Percentiles rank a stretch among this genome's conserved stretches.
Conservation (phyloP, 2,888 invertebrate genomes). For the Unio delphinus region DNA sequence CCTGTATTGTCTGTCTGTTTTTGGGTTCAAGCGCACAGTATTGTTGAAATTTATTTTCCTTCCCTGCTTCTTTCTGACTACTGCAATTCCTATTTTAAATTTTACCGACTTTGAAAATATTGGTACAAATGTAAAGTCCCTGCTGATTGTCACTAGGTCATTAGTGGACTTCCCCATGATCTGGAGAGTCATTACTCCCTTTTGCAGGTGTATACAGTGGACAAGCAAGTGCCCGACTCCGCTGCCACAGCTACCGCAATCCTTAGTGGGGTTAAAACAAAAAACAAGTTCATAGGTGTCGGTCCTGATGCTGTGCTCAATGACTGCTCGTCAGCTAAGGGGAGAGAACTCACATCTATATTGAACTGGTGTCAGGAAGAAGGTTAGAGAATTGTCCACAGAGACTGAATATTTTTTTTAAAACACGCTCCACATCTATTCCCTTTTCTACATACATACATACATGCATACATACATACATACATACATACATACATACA, state of each 20-base stretch:
- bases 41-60: too few species aligned
- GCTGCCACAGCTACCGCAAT: conserved; percentile 90
- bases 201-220: conserved; percentile 85
- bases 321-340: conserved; percentile 75
- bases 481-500: too few species aligned
- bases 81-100: too few species aligned
- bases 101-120: too few species aligned
- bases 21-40: too few species aligned
- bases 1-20: too few species aligned
- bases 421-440: neutral
- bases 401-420: neutral
- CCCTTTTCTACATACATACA: too few species aligned
- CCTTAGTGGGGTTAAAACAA: conserved; percentile 86
- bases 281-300: conserved; percentile 84
- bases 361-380: conserved; percentile 24
- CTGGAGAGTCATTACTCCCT: neutral
- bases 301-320: conserved; percentile 78
- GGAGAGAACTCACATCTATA: conserved; percentile 19
- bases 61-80: too few species aligned
- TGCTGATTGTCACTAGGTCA: too few species aligned
- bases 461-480: too few species aligned
- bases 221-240: conserved; percentile 90
- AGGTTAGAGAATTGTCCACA: conserved; percentile 10
- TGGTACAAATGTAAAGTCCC: too few species aligned
- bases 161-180: too few species aligned